Base-by-base conservation (phyloP, 1,140 invertebrate species). In the Meloidogyne floridensis region DNA sequence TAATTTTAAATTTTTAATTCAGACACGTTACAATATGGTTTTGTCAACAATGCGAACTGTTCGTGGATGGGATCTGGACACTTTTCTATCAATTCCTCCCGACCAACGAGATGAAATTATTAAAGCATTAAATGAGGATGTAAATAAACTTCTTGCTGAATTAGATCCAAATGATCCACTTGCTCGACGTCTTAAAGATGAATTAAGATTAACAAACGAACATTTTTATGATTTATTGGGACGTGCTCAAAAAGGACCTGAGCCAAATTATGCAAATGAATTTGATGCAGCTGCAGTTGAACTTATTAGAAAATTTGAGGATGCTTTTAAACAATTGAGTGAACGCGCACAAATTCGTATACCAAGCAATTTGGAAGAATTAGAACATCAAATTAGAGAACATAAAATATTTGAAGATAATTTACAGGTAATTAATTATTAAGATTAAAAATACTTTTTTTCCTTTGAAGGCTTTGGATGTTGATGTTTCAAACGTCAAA, bases 11-110 rank as follows among this genome's bases (percentile, higher is more conserved):
- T n/a, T n/a, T 51, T 74, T 47, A 47, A 47, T 18, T 32, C 92
- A 95, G 81, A 93, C 98, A 91, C 91, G 96, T 42, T 95, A 96
- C 90, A 97, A 98, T 88, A 98, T 98, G 95, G 97, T 99, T 82
- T 95, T 98, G 89, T 96, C 96, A 20, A 98, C 97, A 42, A 98
- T 98, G 87, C 95, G 96, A 70, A 86, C 87, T 32, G 89, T 89
- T 53, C 87, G 96, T 90, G 94, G 94, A 83, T 98, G 96, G 96
- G 96, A 98, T 90, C 93, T 97, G 81, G 93, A 91, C 11, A 90
- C 87, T 51, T 98, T 98, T 91, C 92, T 97, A 85, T 94, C 94
- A 3, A 96, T 98, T 93, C 96, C 96, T 73, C 94, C 95, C 8
- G 94, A 96, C 86, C 95, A 98, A 91, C 92, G 97, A 10, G 96